phyloP scores from a whole-genome alignment of 2,888 invertebrate genomes.

The Brassicogethes aeneus region DNA sequence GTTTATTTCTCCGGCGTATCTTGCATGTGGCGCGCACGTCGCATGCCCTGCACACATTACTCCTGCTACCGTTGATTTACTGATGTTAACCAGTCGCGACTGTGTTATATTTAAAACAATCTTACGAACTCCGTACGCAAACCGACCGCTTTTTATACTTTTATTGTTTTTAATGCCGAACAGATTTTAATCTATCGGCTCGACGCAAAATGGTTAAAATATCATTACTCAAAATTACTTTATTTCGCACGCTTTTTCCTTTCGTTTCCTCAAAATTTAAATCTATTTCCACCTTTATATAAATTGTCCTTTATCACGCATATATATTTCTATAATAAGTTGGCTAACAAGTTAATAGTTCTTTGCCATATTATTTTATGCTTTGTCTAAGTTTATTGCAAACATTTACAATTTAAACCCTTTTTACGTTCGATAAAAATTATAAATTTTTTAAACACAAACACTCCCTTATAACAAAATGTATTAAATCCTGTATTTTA shows the following conservation, averaged over 20 bases:
- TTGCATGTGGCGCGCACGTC: conserved; percentile 21
- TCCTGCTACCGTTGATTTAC: conserved; percentile 24
- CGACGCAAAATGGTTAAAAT: conserved; percentile 11
- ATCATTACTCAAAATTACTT: conserved; percentile 18
- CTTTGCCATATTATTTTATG: background rate
- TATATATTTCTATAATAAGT: background rate
- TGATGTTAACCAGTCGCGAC: conserved; percentile 26
- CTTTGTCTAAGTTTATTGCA: too few relatives aligned
- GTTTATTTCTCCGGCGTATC: conserved; percentile 24
- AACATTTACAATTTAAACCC: too few relatives aligned
- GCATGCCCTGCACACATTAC: conserved; percentile 23
- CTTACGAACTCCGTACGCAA: conserved; percentile 11
- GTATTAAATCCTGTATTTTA: too few relatives aligned
- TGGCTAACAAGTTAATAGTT: background rate
- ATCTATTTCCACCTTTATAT: conserved; percentile 11
- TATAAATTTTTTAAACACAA: too few relatives aligned
- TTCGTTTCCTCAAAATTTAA: conserved; percentile 10
- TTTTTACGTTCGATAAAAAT: too few relatives aligned
- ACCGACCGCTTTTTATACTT: background rate
- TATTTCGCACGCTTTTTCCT: conserved; percentile 12
- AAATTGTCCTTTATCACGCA: conserved; percentile 11
- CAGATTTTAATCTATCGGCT: background rate
- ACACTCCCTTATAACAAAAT: too few relatives aligned
- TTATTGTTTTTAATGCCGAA: background rate
- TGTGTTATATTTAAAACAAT: conserved; percentile 35